phyloP scores from a whole-genome alignment of 2,888 invertebrate genomes.

The Agonopterix subpropinquella region DNA sequence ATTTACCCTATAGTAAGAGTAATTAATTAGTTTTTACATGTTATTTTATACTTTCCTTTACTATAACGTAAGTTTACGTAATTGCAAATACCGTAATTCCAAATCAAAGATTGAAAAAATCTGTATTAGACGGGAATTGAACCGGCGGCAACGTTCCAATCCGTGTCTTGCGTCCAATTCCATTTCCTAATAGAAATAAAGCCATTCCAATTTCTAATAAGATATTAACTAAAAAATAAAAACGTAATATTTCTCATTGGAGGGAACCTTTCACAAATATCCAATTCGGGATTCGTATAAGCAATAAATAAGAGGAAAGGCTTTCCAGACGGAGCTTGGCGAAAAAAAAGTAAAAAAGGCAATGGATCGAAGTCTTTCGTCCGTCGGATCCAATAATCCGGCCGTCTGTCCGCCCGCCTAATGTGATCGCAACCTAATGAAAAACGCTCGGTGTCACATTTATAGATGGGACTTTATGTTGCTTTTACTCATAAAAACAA shows the following conservation, averaged over 20 bases:
- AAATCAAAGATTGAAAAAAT: too few relatives aligned
- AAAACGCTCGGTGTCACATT: conserved; percentile 47
- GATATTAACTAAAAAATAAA: conserved; percentile 13
- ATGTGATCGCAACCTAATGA: conserved; percentile 75
- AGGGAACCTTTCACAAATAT: conserved; percentile 70
- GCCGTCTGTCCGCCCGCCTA: conserved; percentile 71
- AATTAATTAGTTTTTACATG: too few relatives aligned
- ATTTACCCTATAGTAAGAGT: too few relatives aligned
- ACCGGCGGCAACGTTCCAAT: too few relatives aligned
- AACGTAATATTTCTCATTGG: conserved; percentile 48
- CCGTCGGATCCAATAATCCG: conserved; percentile 75
- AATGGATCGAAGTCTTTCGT: conserved; percentile 72
- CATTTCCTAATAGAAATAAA: too few relatives aligned
- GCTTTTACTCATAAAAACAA: too few relatives aligned
- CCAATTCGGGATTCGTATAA: conserved; percentile 73
- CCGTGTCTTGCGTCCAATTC: too few relatives aligned
- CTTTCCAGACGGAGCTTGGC: conserved; percentile 65
- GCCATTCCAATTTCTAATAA: too few relatives aligned
- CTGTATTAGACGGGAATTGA: too few relatives aligned
- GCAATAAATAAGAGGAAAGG: conserved; percentile 76
- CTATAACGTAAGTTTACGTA: too few relatives aligned
- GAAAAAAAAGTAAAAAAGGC: conserved; percentile 53
- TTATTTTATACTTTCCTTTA: too few relatives aligned
- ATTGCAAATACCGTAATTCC: too few relatives aligned
- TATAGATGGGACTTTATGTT: conserved; percentile 25